A percentile compares a stretch with the other conserved stretches of the same genome.
Conservation (phyloP, 2,113 vertebrate species). For the Zeus faber region DNA sequence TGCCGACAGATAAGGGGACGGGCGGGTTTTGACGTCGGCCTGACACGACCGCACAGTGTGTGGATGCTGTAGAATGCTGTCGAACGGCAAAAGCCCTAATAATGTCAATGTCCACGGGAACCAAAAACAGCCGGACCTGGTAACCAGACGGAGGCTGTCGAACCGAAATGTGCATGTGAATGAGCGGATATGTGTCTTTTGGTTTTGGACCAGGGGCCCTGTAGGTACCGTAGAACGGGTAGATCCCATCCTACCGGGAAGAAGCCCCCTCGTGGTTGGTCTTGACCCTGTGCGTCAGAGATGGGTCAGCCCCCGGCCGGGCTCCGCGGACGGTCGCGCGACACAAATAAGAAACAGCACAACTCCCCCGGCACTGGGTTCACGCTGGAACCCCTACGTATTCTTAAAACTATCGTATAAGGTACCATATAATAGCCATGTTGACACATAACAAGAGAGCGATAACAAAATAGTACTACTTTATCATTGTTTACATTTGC, state of each 20-base stretch:
- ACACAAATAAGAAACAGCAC: slow-evolving; percentile 35
- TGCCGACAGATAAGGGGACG: slow-evolving; percentile 13
- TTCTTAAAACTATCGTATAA: slow-evolving; percentile 43
- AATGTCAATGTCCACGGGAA: slow-evolving; percentile 1
- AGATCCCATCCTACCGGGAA: slow-evolving; percentile 20
- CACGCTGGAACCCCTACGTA: slow-evolving; percentile 25
- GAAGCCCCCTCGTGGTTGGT: slow-evolving; percentile 20
- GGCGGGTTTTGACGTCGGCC: too few species aligned
- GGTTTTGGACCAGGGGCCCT: slow-evolving; percentile 24
- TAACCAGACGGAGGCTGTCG: too few species aligned
- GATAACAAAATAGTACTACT: slow-evolving; percentile 59
- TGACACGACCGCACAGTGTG: not conserved
- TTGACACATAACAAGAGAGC: slow-evolving; percentile 46
- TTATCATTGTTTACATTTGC: slow-evolving; percentile 44
- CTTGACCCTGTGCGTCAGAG: slow-evolving; percentile 40
- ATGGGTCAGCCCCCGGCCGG: slow-evolving; percentile 25
- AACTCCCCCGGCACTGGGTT: slow-evolving; percentile 38
- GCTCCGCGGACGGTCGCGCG: slow-evolving; percentile 24
- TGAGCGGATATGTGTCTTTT: slow-evolving; percentile 26
- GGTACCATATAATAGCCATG: slow-evolving; percentile 35
- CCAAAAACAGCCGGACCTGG: too few species aligned
- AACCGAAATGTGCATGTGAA: too few species aligned
- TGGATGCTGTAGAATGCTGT: slow-evolving; percentile 16
- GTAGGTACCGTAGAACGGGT: slow-evolving; percentile 9
- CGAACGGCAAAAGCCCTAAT: slow-evolving; percentile 7